These are phyloP conservation scores for Heliconius himera DNA, from an alignment of 1,140 invertebrate species.

Conservation along the genomic window DNA sequence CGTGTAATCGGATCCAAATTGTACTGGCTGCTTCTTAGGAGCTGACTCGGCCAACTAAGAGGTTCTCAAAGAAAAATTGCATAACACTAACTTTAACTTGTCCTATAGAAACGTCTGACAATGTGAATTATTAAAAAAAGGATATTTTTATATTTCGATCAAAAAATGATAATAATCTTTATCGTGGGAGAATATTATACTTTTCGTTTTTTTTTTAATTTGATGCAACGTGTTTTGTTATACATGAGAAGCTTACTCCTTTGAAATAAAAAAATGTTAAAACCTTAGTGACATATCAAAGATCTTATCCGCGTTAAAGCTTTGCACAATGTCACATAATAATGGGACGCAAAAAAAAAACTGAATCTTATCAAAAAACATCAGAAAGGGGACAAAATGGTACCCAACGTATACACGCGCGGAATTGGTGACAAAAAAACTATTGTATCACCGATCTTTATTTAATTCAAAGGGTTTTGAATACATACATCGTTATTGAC, in stretches of 20 bases:
- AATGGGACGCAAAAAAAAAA: conserved; percentile 71
- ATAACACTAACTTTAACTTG: conserved; percentile 17
- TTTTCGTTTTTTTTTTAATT: not conserved
- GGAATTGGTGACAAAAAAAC: conserved; percentile 65
- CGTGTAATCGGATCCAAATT: conserved; percentile 73
- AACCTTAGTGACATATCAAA: conserved; percentile 73
- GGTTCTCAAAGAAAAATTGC: conserved; percentile 50
- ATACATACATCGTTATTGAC: conserved; percentile 57
- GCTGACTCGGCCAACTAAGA: conserved; percentile 49
- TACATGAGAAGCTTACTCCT: conserved; percentile 66
- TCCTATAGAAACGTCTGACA: not conserved
- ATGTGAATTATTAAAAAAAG: not conserved
- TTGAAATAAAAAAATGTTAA: conserved; percentile 63
- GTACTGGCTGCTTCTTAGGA: conserved; percentile 55
- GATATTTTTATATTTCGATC: not conserved
- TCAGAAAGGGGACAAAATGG: conserved; percentile 69
- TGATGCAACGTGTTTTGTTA: conserved; percentile 52
- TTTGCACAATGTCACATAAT: conserved; percentile 74
- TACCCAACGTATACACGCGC: conserved; percentile 60
- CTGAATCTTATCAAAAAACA: conserved; percentile 76
- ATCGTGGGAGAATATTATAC: conserved; percentile 29
- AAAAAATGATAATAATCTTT: not conserved
- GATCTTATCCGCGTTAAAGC: conserved; percentile 76
- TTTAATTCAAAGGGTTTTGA: conserved; percentile 71
- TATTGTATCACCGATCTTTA: conserved; percentile 54